Percentiles rank a stretch among this genome's conserved stretches.
These are phyloP conservation scores for Apotomis capreana DNA, from an alignment of 2,888 invertebrate genomes.

Conservation along the genomic window DNA sequence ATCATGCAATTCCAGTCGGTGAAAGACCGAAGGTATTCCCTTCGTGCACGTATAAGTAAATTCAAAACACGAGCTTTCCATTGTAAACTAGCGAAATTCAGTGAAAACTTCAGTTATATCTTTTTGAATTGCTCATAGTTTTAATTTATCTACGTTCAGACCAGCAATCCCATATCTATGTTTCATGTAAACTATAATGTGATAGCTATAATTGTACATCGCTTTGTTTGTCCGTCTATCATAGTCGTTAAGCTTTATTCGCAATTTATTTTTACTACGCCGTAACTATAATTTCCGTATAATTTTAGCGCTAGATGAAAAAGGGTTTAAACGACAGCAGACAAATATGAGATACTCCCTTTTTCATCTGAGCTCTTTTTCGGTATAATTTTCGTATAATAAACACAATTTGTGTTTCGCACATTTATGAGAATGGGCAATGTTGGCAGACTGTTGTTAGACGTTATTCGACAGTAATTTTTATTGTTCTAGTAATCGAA, in stretches of 20 bases:
- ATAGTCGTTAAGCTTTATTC: slow-evolving; percentile 43
- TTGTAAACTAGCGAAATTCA: no score
- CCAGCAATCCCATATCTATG: slow-evolving; percentile 22
- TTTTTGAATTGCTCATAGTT: no score
- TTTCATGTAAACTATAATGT: slow-evolving; percentile 49
- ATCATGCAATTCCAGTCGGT: no score
- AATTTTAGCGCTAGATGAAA: slow-evolving; percentile 10
- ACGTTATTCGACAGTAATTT: slow-evolving; percentile 1
- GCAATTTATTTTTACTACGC: slow-evolving; percentile 40
- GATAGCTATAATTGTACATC: slow-evolving; percentile 59
- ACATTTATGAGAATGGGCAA: slow-evolving; percentile 36
- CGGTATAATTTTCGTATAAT: slow-evolving; percentile 37
- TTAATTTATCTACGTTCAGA: neutral
- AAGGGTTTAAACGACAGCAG: slow-evolving; percentile 7
- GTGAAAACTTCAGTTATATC: no score
- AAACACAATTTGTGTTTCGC: slow-evolving; percentile 24
- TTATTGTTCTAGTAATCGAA: neutral
- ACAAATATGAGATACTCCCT: neutral
- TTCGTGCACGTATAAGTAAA: no score
- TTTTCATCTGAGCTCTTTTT: neutral
- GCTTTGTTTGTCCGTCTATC: slow-evolving; percentile 57
- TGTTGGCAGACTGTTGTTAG: slow-evolving; percentile 9
- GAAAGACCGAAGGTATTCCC: no score
- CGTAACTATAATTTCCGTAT: slow-evolving; percentile 32
- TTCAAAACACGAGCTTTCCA: no score